Evolutionary conservation across 2,888 invertebrate species (phyloP), one percentile per base, ranked within the genome.

Genomic region (Loripinus fragilis): DNA sequence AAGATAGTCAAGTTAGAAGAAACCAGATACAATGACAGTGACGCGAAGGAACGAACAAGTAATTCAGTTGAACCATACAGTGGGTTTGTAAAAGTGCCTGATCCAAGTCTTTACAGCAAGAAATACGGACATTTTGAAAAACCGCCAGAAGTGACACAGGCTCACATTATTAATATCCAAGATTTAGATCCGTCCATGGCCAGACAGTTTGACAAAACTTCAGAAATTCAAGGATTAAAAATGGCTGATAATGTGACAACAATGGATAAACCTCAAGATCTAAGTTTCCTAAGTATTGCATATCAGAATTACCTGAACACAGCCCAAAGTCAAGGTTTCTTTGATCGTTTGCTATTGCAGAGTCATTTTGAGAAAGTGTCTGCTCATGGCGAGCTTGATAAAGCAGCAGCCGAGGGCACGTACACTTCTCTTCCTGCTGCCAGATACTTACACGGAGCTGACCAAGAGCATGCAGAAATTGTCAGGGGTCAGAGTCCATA

Each of bases 71-170:
- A 60, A 33, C 17, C 60, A 60, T 60, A 60, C 33, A 60, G 33
- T 60, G 60, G 30, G 2, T 33, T 33, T 30, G 60, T 60, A 2
- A 60, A 60, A 20, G 60, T 60, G 1, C 60, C 60, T 3, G 60
- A 60, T 33, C 60, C 60, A 33, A 60, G 60, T 33, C 60, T 60
- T 20, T 60, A 60, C 33, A 60, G 10, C 28, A 60, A 60, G 33
- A 60, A 60, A 33, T 30, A 20, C 20, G 60, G 30, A 20, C 60
- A 60, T 33, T 60, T 28, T 60, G 60, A 60, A 60, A 60, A 60
- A 20, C 17, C 33, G 5, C 23, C 33, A 8, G 60, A 60, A 60
- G 33, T 23, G 17, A n/a, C 60, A 17, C 23, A 60, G 33, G 60
- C 60, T 10, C 60, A 60, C 33, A 33, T 2, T 33, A 60, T 60